Percentiles rank a stretch among this genome's conserved stretches.
These are phyloP conservation scores for Embiotoca jacksoni DNA, from an alignment of 2,113 vertebrate genomes.

Conservation along the genomic window DNA sequence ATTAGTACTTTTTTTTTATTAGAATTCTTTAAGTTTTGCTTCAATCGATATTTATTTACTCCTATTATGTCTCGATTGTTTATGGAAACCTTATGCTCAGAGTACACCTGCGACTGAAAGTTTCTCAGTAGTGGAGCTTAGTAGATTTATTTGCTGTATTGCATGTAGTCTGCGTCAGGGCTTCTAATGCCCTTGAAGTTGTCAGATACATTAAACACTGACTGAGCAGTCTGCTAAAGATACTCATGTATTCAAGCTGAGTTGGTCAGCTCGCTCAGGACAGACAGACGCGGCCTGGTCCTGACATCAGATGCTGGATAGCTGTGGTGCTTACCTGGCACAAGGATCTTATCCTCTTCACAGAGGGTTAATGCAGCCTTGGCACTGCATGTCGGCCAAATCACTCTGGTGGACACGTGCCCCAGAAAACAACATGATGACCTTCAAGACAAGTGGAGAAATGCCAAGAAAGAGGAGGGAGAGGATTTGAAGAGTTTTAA, in stretches of 20 bases:
- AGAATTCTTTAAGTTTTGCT: background rate
- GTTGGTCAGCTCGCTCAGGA: constrained; percentile 36
- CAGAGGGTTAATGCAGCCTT: constrained; percentile 38
- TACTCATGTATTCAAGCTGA: constrained; percentile 42
- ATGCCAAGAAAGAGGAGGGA: background rate
- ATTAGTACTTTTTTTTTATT: background rate
- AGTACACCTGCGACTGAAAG: constrained; percentile 29
- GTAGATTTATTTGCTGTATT: constrained; percentile 58
- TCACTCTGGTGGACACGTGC: constrained; percentile 21
- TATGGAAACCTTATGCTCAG: constrained; percentile 36
- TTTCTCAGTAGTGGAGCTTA: constrained; percentile 59
- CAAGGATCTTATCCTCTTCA: constrained; percentile 5
- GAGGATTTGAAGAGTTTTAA: background rate
- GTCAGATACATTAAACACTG: constrained; percentile 71
- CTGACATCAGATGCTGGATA: constrained; percentile 27
- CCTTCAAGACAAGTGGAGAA: constrained; percentile 48
- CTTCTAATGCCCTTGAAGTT: constrained; percentile 68
- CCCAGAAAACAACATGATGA: constrained; percentile 30
- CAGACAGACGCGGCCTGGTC: constrained; percentile 11
- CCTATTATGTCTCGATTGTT: constrained; percentile 31
- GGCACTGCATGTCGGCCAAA: constrained; percentile 16
- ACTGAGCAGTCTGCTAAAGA: constrained; percentile 68
- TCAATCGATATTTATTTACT: constrained; percentile 54
- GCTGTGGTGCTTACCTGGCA: constrained; percentile 49
- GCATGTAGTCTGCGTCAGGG: constrained; percentile 53